Evolutionary conservation across 2,113 vertebrate genomes (phyloP), one percentile per base, ranked within the genome.

Genomic region (Pimephales promelas): DNA sequence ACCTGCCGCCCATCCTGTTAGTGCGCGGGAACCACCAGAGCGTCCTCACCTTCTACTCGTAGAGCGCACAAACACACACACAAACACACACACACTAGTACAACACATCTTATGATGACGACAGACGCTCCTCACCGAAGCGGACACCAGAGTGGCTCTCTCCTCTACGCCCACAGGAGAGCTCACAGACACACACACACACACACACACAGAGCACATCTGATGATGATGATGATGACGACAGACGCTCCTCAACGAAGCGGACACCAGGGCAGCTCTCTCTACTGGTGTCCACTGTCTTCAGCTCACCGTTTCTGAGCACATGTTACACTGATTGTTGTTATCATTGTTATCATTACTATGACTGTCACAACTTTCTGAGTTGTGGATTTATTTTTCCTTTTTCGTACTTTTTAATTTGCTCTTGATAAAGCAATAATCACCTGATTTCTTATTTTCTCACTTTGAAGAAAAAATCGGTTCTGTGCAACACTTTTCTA

Each of bases 21-120:
- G 97, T 99, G 57, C 97, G 98, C 47, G 98, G 98, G 61, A 99
- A 99, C 93, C 98, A 99, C 88, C 98, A 99, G 95, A 99, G 98
- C 16, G 98, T 99, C 88, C 97, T 99, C 87, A 99, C 98, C 64
- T 99, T 99, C 94, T 99, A 99, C 89, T 99, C 98, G 2, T 99
- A 98, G 94, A 87, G 82, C 81, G 62, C 75, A 76, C 54, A 22
- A 70, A 57, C 43, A 81, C 79, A 88, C 85, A 78, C 70, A 93
- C 90, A 83, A 59, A 14, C 82, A 76, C 81, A 83, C 81, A 81
- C 88, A 87, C 85, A 89, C 70, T 86, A 20, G 61, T 86, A 83
- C 20, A 86, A 86, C 85, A 84, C 74, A 71, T 85, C 81, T 24
- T 1, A 28, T 28, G 28, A 28, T 28, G 28, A 28, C 28, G 28